Evolutionary conservation across 2,113 vertebrate genomes (phyloP), one percentile per base, ranked within the genome.

Genomic region (Rhinolophus sinicus): DNA sequence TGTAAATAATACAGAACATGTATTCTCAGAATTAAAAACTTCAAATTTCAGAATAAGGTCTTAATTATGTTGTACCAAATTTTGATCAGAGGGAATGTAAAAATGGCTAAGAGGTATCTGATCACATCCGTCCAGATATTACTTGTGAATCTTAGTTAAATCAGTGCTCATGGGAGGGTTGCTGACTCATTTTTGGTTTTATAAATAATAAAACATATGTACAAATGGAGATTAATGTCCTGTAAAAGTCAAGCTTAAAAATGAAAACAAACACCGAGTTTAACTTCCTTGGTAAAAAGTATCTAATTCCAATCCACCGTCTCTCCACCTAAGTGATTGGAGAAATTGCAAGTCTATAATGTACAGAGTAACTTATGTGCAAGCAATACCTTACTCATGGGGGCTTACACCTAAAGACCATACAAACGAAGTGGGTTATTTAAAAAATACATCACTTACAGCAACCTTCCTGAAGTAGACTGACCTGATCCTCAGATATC

Each of bases 131-230:
- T 87, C 73, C 65, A 50, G 44, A 58, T n/a, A 54, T 12, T 70
- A 62, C 73, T 82, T 88, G 40, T 75, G 67, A 81, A 47, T 91
- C n/a, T 86, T 54, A 94, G 65, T 64, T 35, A 96, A 60, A 72
- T 69, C 62, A 78, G 58, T 77, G 83, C 15, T 96, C 19, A 38
- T 7, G 26, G 76, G 26, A 73, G 38, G 64, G 72, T 38, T 38
- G n/a, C 4, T 75, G 88, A 97, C 38, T 95, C 44, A 81, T 92
- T 96, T 96, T 97, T 97, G 93, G 90, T 73, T 96, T 97, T 69
- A 88, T 64, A 96, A 95, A 88, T 80, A 88, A 94, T 75, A 94
- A 85, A 78, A 95, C 84, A 33, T 64, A 78, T 75, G n/a, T 93
- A 96, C 73, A 88, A 88, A 69, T 82, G 77, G 87, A 95, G 72